Percentiles rank a stretch among this genome's conserved stretches.
These are phyloP conservation scores for Anguilla marmorata DNA, from an alignment of 2,797 vertebrate genomes.

Conservation along the genomic window DNA sequence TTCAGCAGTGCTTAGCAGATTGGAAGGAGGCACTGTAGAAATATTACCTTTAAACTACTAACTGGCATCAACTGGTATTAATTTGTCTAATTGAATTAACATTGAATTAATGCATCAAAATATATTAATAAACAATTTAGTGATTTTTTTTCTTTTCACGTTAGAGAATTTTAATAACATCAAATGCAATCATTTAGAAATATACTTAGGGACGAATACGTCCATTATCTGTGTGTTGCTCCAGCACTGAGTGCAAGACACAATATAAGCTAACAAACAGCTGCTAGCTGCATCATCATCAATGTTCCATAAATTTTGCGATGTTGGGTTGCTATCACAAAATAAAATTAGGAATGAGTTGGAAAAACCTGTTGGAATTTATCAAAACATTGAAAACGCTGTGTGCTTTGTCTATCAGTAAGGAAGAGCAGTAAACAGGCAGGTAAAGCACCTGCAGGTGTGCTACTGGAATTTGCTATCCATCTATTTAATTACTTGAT, in stretches of 20 bases:
- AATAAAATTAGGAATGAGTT: neutral
- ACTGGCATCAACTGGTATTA: neutral
- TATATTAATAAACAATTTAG: neutral
- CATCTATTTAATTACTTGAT: neutral
- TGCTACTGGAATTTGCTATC: neutral
- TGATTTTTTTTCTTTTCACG: neutral
- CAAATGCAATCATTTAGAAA: neutral
- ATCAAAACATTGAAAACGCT: neutral
- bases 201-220: neutral
- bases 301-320: neutral
- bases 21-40: neutral
- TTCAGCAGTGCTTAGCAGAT: neutral
- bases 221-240: neutral
- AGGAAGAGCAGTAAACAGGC: neutral
- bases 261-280: neutral
- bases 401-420: neutral
- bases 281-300: neutral
- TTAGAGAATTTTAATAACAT: neutral
- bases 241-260: neutral
- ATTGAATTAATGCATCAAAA: neutral
- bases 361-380: neutral
- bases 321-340: neutral
- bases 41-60: neutral
- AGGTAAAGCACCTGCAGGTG: neutral
- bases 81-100: neutral